Conservation (phyloP, 2,888 invertebrate species). For the Zaprionus obscuricornis region DNA sequence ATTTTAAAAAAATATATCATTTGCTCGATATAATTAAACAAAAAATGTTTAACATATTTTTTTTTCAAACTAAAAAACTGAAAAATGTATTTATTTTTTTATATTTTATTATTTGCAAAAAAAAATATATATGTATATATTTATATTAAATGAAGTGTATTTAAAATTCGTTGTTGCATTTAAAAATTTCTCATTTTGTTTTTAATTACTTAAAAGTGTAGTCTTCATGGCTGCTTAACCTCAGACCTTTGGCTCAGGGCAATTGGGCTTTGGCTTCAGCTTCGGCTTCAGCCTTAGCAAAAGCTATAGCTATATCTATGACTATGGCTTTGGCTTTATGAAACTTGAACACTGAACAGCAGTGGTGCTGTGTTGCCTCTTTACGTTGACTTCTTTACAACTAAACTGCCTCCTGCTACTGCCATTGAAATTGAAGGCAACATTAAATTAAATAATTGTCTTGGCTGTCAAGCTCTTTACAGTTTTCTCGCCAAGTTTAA, state of each 20-base stretch:
- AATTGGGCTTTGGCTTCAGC: conserved; percentile 41
- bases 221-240: conserved; percentile 70
- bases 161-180: conserved; percentile 5
- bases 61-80: no score
- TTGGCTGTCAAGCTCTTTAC: conserved; percentile 35
- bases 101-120: no score
- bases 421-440: conserved; percentile 36
- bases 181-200: conserved; percentile 16
- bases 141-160: conserved; percentile 21
- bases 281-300: conserved; percentile 8
- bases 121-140: no score
- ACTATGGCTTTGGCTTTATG: conserved; percentile 33
- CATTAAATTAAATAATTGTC: conserved; percentile 75
- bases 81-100: no score
- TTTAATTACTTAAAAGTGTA: conserved; percentile 71
- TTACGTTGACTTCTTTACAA: no score
- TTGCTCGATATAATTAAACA: no score
- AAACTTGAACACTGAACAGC: conserved; percentile 31
- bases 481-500: conserved; percentile 45
- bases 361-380: not conserved
- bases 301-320: conserved; percentile 33
- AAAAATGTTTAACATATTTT: not conserved
- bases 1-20: no score
- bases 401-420: conserved; percentile 11
- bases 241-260: conserved; percentile 47